phyloP scores from a whole-genome alignment of 2,113 vertebrate genomes.

The Ochotona curzoniae region DNA sequence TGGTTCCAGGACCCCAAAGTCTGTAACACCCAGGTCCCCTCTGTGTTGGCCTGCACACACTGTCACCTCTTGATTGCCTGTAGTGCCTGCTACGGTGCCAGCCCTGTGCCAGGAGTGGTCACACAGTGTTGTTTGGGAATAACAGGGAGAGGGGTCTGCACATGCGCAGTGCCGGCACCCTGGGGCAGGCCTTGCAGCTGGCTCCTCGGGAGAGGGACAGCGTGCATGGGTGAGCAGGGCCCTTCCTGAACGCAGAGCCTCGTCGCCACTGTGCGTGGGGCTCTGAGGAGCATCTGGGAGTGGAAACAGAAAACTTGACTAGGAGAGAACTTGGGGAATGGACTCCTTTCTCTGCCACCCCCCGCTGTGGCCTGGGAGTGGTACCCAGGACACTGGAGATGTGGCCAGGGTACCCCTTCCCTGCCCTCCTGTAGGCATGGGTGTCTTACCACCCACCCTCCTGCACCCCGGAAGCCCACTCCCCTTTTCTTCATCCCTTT shows the following conservation, averaged over 20 bases:
- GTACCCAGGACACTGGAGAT: background rate
- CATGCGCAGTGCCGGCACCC: background rate
- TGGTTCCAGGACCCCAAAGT: background rate
- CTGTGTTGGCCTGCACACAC: background rate
- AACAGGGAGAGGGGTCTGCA: no score
- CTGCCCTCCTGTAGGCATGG: background rate
- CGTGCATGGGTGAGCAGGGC: no score
- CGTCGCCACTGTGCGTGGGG: background rate
- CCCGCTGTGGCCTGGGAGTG: background rate
- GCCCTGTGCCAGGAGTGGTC: background rate
- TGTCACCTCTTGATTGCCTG: no score
- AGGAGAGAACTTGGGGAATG: background rate
- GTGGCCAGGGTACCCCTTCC: background rate
- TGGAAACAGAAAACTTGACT: no score
- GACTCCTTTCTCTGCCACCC: background rate
- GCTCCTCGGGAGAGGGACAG: accelerated
- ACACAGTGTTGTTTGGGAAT: background rate
- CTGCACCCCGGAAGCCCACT: background rate
- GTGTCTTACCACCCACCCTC: no score
- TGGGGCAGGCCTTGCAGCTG: background rate
- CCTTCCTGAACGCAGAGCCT: background rate
- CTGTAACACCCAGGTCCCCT: no score
- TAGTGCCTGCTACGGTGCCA: background rate
- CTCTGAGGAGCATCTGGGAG: background rate
- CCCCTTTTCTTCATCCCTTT: no score